These are phyloP conservation scores for Perizoma affinitatum DNA, from an alignment of 2,888 invertebrate genomes.

Conservation along the genomic window DNA sequence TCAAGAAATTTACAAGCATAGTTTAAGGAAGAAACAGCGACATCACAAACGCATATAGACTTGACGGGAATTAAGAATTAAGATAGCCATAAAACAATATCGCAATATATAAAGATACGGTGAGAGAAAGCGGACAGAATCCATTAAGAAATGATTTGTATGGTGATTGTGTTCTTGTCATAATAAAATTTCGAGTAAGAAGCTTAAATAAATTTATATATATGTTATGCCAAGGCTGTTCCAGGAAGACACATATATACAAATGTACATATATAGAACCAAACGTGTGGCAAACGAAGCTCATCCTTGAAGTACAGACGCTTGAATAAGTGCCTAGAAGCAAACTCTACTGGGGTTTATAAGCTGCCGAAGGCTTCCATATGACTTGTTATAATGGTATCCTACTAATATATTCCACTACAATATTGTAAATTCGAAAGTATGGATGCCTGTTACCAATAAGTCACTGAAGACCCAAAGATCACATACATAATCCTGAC, in stretches of 20 bases:
- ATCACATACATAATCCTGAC: no score
- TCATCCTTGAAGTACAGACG: no score
- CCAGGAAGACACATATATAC: neutral
- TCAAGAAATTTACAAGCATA: neutral
- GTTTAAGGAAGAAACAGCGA: neutral
- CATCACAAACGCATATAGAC: neutral
- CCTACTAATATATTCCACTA: no score
- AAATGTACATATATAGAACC: no score
- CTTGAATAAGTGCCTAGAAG: no score
- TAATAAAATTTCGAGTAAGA: constrained; percentile 18
- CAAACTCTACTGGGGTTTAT: no score
- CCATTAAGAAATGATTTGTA: constrained; percentile 32
- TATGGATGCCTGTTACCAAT: no score
- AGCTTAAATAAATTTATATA: constrained; percentile 26
- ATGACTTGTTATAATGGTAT: no score
- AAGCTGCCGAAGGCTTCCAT: no score
- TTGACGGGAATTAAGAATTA: neutral
- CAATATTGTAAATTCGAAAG: no score
- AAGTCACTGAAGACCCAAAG: no score
- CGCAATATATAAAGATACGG: constrained; percentile 1
- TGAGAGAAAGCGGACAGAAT: constrained; percentile 8
- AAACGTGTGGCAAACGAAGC: no score
- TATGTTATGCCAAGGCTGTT: constrained; percentile 4
- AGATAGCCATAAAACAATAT: constrained; percentile 1
- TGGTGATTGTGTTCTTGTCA: constrained; percentile 20